These are phyloP conservation scores for Suricata suricatta DNA, from an alignment of 2,113 vertebrate genomes.

Conservation along the genomic window DNA sequence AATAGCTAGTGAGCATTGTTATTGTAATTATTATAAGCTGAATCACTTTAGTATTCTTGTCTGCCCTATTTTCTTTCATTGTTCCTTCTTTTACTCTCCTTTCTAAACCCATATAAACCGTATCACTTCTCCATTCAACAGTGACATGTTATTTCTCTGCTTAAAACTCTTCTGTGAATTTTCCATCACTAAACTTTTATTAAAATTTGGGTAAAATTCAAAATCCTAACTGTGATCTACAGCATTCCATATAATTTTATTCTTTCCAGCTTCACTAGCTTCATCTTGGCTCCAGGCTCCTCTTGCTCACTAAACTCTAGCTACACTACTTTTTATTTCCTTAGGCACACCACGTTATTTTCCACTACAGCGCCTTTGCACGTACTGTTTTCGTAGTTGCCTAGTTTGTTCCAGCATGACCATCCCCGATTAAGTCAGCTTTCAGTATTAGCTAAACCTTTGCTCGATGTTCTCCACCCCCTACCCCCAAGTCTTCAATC, in stretches of 20 bases:
- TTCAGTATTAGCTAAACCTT: slow-evolving; percentile 25
- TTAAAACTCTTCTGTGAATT: slow-evolving; percentile 35
- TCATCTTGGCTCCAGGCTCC: not conserved
- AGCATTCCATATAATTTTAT: not conserved
- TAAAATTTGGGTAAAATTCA: slow-evolving; percentile 34
- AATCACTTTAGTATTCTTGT: not conserved
- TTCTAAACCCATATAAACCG: not conserved
- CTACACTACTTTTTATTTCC: slow-evolving; percentile 15
- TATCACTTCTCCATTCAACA: not conserved
- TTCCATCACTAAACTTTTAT: slow-evolving; percentile 19
- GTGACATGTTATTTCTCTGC: slow-evolving; percentile 21
- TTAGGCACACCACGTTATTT: not conserved
- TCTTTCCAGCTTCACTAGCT: slow-evolving; percentile 2
- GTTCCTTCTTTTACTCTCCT: not conserved
- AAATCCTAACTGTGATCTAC: not conserved
- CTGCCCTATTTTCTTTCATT: not conserved
- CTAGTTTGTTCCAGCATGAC: not conserved
- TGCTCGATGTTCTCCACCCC: not conserved
- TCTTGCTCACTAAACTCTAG: not conserved
- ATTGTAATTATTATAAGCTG: slow-evolving; percentile 19
- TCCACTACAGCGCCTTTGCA: not conserved
- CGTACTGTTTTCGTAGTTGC: not conserved
- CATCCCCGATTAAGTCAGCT: not conserved
- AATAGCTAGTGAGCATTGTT: slow-evolving; percentile 8
- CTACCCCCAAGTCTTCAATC: not conserved